Percentiles rank a stretch among this genome's conserved stretches.
Evolutionary conservation across 2,113 vertebrate genomes (phyloP).

Genomic region (Epinephelus fuscoguttatus): DNA sequence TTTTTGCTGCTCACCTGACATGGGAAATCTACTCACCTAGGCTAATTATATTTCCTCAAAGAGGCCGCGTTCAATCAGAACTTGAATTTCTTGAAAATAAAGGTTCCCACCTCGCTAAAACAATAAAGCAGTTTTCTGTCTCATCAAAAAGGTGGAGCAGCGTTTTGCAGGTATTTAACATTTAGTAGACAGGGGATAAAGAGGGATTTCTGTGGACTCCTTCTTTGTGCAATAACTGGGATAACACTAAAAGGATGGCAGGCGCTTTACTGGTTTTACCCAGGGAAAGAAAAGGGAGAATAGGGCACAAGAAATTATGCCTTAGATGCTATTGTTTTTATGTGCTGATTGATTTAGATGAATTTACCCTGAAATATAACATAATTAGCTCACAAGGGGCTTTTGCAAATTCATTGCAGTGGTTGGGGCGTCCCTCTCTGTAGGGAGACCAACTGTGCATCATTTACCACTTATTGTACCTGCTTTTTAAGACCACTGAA

Average conservation of each 20-base stretch:
- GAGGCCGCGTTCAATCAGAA: conserved; percentile 28
- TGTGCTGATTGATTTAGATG: conserved; percentile 67
- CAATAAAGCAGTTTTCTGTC: conserved; percentile 20
- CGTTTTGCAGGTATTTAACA: conserved; percentile 38
- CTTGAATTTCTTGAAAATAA: conserved; percentile 33
- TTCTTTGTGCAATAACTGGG: conserved; percentile 5
- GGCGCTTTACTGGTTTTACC: neutral
- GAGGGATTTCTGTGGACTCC: neutral
- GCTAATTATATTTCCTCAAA: conserved; percentile 44
- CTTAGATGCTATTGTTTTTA: conserved; percentile 28
- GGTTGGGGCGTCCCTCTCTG: conserved; percentile 41
- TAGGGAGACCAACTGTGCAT: conserved; percentile 54
- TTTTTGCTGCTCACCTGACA: conserved; percentile 52
- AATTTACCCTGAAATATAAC: conserved; percentile 59
- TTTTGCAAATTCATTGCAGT: conserved; percentile 43
- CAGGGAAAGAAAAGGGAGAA: conserved; percentile 15
- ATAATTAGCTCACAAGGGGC: conserved; percentile 68
- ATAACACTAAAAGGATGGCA: neutral
- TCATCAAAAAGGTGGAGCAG: neutral
- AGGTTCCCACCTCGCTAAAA: conserved; percentile 22
- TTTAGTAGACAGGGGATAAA: conserved; percentile 16
- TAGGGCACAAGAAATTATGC: conserved; percentile 3
- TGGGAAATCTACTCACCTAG: conserved; percentile 49
- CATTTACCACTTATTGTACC: conserved; percentile 70
- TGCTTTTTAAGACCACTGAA: conserved; percentile 59